Conservation (phyloP, 2,113 vertebrate species). For the Pachypanchax playfairii region DNA sequence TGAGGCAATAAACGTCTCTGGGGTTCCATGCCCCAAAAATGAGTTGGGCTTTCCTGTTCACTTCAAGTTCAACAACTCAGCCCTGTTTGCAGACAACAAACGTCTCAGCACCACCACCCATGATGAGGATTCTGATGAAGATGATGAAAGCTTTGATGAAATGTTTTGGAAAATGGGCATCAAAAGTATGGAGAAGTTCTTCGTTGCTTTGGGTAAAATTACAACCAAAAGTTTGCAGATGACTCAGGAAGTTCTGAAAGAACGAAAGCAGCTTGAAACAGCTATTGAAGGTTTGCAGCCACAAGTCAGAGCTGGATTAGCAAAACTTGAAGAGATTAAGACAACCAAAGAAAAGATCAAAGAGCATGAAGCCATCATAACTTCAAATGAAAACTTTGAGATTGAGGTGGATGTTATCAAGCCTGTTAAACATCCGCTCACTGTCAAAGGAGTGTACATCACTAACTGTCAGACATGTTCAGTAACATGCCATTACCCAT, state of each 20-base stretch:
- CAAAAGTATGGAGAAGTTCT: conserved; percentile 49
- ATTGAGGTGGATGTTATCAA: conserved; percentile 42
- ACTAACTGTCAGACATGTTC: conserved; percentile 65
- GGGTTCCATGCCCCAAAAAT: conserved; percentile 48
- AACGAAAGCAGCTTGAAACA: conserved; percentile 37
- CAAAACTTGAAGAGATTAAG: conserved; percentile 43
- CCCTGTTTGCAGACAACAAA: conserved; percentile 40
- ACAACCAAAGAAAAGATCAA: conserved; percentile 38
- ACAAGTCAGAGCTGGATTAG: conserved; percentile 34
- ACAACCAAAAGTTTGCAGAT: conserved; percentile 40
- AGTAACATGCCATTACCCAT: conserved; percentile 60
- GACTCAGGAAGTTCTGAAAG: conserved; percentile 48
- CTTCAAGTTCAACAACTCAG: conserved; percentile 73
- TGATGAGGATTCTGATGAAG: neutral
- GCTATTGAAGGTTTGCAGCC: conserved; percentile 35
- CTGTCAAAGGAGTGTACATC: conserved; percentile 32
- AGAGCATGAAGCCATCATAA: conserved; percentile 41
- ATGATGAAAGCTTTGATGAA: conserved; percentile 16
- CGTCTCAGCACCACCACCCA: rapidly evolving
- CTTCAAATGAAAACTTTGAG: conserved; percentile 48
- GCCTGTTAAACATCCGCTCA: conserved; percentile 13
- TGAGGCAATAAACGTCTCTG: conserved; percentile 33
- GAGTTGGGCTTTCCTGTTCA: conserved; percentile 27
- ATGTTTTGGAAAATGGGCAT: conserved; percentile 52
- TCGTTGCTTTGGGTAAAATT: conserved; percentile 24